Base-by-base conservation (phyloP, 1,140 invertebrate species). In the Ostrea denselamellosa region DNA sequence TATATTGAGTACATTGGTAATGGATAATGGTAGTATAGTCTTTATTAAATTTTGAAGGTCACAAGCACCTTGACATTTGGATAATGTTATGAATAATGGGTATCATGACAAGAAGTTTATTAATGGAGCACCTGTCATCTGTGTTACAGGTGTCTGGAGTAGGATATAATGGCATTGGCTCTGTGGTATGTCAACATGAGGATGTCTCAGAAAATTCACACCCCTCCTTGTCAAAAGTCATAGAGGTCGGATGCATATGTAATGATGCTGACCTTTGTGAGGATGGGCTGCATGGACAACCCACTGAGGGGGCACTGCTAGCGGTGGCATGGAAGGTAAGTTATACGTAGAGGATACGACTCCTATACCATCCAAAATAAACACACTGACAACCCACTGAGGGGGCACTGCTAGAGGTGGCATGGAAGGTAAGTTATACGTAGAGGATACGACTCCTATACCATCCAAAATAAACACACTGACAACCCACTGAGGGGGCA, bases 361-460 rank as follows among this genome's bases (percentile, higher is more conserved):
- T 44, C 34, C 34, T 44, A 44, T 44, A 44, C 1, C 34, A 44
- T 44, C 34, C 34, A 44, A 44, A 1, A n/a, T n/a, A n/a, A n/a
- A n/a, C n/a, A n/a, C n/a, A n/a, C n/a, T n/a, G 99, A 4, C 98
- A 99, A 93, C 99, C 99, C 77, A 99, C 99, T 52, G 99, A 99
- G 96, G 99, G 98, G 88, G 99, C 99, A 44, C 94, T 99, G 19
- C 95, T 99, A 44, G 97, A 97, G 8, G 97, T 97, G 68, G 98
- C 98, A 9, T 97, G 97, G 96, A 99, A 99, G 96, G 96, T 97
- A 91, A 58, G 44, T 87, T 25, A 81, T 34, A 4, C 0, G n/a
- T 10, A 28, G 19, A 3, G n/a, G 56, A 19, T 62, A 62, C 56
- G 5, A 5, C 34, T 44, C 34, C 34, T 44, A 44, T 44, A 44